Base-by-base conservation (phyloP, 2,888 invertebrate species). In the Liodrosophila aerea region DNA sequence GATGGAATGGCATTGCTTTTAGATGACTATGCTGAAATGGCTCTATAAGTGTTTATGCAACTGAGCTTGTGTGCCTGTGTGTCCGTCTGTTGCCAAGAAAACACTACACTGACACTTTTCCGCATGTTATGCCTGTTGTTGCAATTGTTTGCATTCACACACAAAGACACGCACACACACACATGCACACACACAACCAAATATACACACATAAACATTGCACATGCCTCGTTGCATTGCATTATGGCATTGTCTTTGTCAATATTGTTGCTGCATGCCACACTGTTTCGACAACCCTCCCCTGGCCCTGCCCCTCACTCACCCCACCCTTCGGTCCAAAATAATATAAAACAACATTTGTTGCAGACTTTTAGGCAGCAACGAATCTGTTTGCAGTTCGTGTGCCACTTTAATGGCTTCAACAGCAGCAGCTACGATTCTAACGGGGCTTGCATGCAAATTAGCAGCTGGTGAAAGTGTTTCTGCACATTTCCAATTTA, bases 121-220 rank as follows among this genome's bases (percentile, higher is more conserved):
- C 76, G 81, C 81, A 77, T 81, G 84, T 81, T 81, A 66, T 81
- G 76, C 47, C 76, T 81, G 76, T 81, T 81, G 81, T 81, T 81
- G 65, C 73, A 73, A 76, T 84, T 81, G 80, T 77, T 78, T 67
- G 76, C 68, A 59, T 49, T 59, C 61, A 61, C 57, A 51, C 59
- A 58, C 40, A 41, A 4, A 37, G 51, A 46, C 39, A 54, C 34
- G 34, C 53, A 22, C 40, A 27, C 15, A 37, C 33, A 40, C 43
- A 50, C 34, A n/a, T n/a, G 7, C 37, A 57, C 47, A 56, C 46
- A 63, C 47, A 61, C 41, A 41, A 41, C 31, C 44, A 43, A 7
- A 22, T 16, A 40, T n/a, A 56, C 41, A 44, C 43, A 52, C 29
- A 11, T 40, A 40, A n/a, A 50, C 40, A 59, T 22, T 36, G 49